Evolutionary conservation across 2,113 vertebrate genomes (phyloP).

Genomic region (Corvus cornix): DNA sequence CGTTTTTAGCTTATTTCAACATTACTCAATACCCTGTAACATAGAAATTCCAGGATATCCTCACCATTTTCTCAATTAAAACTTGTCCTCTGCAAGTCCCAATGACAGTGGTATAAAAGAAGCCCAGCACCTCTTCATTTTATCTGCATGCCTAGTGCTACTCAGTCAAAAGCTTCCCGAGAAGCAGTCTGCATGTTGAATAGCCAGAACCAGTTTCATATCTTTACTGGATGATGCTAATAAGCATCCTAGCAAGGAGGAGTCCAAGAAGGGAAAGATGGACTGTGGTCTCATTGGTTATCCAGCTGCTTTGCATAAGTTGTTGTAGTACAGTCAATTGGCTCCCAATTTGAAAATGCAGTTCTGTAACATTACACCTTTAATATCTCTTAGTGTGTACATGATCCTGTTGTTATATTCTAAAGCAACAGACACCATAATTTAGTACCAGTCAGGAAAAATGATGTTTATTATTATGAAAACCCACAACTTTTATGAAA

Average conservation of each 20-base stretch:
- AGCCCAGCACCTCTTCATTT: not conserved
- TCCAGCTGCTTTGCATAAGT: not conserved
- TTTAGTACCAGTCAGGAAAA: not conserved
- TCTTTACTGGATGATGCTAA: not conserved
- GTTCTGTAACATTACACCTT: not conserved
- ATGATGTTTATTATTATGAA: not conserved
- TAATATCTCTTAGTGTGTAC: not conserved
- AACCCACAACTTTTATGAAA: not conserved
- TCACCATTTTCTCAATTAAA: not conserved
- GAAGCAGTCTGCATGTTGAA: not conserved
- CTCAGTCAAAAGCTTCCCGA: not conserved
- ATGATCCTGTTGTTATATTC: not conserved
- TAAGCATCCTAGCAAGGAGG: not conserved
- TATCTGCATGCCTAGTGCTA: not conserved
- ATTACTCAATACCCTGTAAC: not conserved
- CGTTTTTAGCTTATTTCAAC: constrained; percentile 3
- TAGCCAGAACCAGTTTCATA: not conserved
- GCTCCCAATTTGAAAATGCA: not conserved
- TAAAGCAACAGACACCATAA: not conserved
- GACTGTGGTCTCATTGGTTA: not conserved
- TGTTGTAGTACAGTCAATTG: not conserved
- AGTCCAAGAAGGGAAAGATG: not conserved
- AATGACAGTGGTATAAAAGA: not conserved
- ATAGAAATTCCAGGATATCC: not conserved
- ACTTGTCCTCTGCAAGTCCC: not conserved